phyloP scores from a whole-genome alignment of 2,888 invertebrate species.

The Phortica magna region DNA sequence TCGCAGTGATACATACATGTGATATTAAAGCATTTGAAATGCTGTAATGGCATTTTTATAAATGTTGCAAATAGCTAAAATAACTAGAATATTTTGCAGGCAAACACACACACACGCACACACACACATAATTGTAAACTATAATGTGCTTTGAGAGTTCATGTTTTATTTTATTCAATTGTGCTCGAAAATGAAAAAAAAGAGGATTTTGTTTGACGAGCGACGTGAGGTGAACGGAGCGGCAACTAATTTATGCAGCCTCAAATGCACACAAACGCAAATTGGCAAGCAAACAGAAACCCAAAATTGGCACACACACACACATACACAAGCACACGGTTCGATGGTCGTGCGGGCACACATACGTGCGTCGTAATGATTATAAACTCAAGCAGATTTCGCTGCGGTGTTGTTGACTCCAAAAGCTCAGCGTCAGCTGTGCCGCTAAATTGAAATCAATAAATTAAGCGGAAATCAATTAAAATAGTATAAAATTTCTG shows the following conservation, averaged over 20 bases:
- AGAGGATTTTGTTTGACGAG: constrained; percentile 37
- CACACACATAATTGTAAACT: not conserved
- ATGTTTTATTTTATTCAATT: not conserved
- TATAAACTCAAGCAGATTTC: constrained; percentile 44
- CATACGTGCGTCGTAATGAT: not conserved
- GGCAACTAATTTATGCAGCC: constrained; percentile 57
- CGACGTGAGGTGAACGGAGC: constrained; percentile 37
- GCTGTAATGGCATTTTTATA: not conserved
- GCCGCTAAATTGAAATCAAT: constrained; percentile 70
- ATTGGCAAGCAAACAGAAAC: constrained; percentile 57
- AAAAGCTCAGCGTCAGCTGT: constrained; percentile 58
- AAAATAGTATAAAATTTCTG: constrained; percentile 55
- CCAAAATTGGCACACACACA: constrained; percentile 28
- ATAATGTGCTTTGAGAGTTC: not conserved
- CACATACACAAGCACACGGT: constrained; percentile 17
- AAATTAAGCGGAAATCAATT: constrained; percentile 71
- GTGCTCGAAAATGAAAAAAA: constrained; percentile 39
- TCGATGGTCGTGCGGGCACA: not conserved
- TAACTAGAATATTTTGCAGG: not conserved
- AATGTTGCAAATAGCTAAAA: not conserved
- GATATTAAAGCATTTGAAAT: not conserved
- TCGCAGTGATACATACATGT: not conserved
- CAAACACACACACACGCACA: not conserved
- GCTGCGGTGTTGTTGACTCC: constrained; percentile 44
- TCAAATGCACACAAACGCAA: constrained; percentile 63